Evolutionary conservation across 2,888 invertebrate genomes (phyloP), one percentile per base, ranked within the genome.

Genomic region (Litoditis marina): DNA sequence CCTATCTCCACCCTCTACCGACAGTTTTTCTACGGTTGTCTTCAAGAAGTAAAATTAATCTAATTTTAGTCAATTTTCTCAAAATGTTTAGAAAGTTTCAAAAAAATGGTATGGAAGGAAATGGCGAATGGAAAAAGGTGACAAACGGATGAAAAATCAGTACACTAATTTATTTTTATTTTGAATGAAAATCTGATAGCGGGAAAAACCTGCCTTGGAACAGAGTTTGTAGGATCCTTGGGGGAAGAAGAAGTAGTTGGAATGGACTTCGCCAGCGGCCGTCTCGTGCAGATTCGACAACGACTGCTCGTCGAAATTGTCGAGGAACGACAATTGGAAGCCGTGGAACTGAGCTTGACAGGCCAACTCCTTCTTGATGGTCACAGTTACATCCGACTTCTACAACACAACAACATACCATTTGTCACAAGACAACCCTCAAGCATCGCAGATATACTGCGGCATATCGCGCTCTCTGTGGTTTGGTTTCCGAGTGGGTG

Each of bases 181-280:
- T 39, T 39, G 11, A n/a, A 39, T 39, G n/a, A 39, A 25, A 8
- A 5, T 5, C 5, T 8, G 25, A 44, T 22, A 44, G 25, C 53
- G 13, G 53, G n/a, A 16, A 34, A 53, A 53, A 11, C 36, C 66
- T 16, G 76, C 80, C 39, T 68, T 77, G 71, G 92, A 92, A 85
- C 93, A 94, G 4, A 98, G 92, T 86, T 96, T 94, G 83, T 95
- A 98, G 1, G 95, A 95, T 19, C 98, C 98, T 84, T 94, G 94
- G 11, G 94, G 95, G n/a, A 98, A 98, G 59, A 92, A 91, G 85
- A 96, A 95, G 61, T 84, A 84, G 78, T 86, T 86, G 77, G 85
- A 84, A 52, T 84, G 82, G 7, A 60, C 69, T 58, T 61, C 77
- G 59, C 75, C 76, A 2, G 66, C 52, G 11, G 66, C 61, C 42